These are phyloP conservation scores for Ferdinandea cuprea DNA, from an alignment of 2,888 invertebrate genomes.

Conservation along the genomic window DNA sequence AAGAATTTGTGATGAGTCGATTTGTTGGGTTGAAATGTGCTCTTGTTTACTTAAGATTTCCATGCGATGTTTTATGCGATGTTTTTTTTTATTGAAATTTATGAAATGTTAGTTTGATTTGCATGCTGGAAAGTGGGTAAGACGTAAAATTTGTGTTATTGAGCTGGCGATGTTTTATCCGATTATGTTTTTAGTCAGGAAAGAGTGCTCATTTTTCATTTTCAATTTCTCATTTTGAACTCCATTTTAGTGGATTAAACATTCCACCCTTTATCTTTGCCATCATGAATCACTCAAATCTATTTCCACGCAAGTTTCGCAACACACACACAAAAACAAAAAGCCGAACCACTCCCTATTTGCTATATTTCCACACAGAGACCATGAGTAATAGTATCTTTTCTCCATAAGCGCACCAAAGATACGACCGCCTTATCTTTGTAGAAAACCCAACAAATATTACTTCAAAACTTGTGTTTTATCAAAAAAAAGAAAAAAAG, in stretches of 20 bases:
- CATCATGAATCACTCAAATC: slow-evolving; percentile 4
- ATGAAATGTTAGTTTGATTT: neutral
- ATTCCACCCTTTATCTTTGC: neutral
- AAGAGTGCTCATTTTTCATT: too few species aligned
- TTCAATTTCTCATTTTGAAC: too few species aligned
- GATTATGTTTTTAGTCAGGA: too few species aligned
- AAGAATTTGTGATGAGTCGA: neutral
- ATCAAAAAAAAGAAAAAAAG: too few species aligned
- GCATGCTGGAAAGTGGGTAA: too few species aligned
- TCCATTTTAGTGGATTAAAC: neutral
- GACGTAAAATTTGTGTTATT: too few species aligned
- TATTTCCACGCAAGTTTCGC: slow-evolving; percentile 27
- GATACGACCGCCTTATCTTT: slow-evolving; percentile 51
- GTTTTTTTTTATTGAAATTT: neutral
- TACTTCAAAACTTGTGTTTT: slow-evolving; percentile 30
- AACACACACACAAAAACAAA: slow-evolving; percentile 18
- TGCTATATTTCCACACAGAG: slow-evolving; percentile 23
- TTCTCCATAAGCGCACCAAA: slow-evolving; percentile 27
- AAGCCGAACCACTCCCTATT: slow-evolving; percentile 63
- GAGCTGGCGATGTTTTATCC: too few species aligned
- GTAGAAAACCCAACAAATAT: slow-evolving; percentile 26
- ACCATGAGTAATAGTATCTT: slow-evolving; percentile 55
- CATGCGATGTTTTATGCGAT: slow-evolving; percentile 23
- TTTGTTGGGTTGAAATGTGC: neutral
- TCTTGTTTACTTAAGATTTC: neutral